Evolutionary conservation across 2,797 vertebrate genomes (phyloP).

Genomic region (Lepus townsendii): DNA sequence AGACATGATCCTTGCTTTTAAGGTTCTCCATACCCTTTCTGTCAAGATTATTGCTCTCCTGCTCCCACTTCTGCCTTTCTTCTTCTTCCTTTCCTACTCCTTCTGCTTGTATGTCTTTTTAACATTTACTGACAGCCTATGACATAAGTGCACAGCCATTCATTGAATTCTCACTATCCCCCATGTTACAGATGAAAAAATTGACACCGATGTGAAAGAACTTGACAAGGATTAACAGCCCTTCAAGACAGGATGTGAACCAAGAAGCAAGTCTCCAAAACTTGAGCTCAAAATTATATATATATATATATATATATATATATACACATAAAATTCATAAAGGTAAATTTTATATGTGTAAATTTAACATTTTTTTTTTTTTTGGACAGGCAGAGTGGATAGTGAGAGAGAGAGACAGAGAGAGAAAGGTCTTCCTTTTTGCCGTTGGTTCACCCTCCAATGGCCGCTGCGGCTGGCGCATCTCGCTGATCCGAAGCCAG

Average conservation of each 20-base stretch:
- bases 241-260: not conserved
- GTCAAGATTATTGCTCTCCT: not conserved
- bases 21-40: not conserved
- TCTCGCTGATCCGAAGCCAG: no score
- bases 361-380: not conserved
- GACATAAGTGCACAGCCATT: not conserved
- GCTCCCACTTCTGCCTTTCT: not conserved
- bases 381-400: no score
- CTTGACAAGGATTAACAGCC: not conserved
- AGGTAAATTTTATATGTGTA: no score
- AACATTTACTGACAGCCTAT: not conserved
- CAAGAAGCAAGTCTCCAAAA: not conserved
- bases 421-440: no score
- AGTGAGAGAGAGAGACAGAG: no score
- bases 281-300: not conserved
- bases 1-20: not conserved
- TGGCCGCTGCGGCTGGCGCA: no score
- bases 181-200: not conserved
- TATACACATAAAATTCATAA: no score
- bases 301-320: not conserved
- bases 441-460: no score
- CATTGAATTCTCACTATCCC: not conserved
- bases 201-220: not conserved
- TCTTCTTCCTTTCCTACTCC: not conserved
- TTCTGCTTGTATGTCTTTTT: not conserved